Percentiles rank a stretch among this genome's conserved stretches.
Conservation (phyloP, 2,888 invertebrate genomes). For the Brachypterus glaber region DNA sequence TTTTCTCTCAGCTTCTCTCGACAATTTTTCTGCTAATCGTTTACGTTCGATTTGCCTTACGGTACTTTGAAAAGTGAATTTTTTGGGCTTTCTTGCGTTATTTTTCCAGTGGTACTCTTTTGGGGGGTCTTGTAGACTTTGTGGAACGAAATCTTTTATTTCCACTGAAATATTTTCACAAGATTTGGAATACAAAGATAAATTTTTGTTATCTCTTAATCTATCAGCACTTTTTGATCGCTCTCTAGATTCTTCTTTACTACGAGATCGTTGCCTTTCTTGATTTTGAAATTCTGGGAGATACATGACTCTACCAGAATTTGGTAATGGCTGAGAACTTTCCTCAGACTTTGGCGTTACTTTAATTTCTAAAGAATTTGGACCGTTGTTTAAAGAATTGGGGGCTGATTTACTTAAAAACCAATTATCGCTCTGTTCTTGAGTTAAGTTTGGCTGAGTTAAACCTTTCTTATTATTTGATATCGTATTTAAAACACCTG, state of each 20-base stretch:
- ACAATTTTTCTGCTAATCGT: constrained; percentile 63
- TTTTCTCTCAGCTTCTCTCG: constrained; percentile 65
- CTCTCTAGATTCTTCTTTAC: constrained; percentile 18
- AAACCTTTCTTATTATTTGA: constrained; percentile 25
- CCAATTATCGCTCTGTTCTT: constrained; percentile 59
- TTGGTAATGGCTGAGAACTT: constrained; percentile 28
- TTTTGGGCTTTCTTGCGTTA: constrained; percentile 45
- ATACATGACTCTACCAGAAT: constrained; percentile 70
- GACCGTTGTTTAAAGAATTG: constrained; percentile 60
- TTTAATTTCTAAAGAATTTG: constrained; percentile 34
- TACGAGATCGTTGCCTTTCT: constrained; percentile 16
- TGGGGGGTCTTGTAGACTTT: constrained; percentile 36
- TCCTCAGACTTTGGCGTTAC: constrained; percentile 25
- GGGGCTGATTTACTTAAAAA: constrained; percentile 71
- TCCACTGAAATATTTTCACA: constrained; percentile 40
- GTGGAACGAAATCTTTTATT: constrained; percentile 28
- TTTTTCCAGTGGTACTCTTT: constrained; percentile 19
- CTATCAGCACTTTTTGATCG: constrained; percentile 21
- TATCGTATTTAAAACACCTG: constrained; percentile 43
- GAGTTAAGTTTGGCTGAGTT: constrained; percentile 23
- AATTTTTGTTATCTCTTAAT: constrained; percentile 13
- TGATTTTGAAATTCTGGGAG: constrained; percentile 44
- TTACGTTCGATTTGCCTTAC: constrained; percentile 71
- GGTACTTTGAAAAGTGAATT: constrained; percentile 78
- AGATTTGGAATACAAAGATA: constrained; percentile 39